Evolutionary conservation across 1,140 invertebrate species (phyloP).

Genomic region (Drosophila asahinai): DNA sequence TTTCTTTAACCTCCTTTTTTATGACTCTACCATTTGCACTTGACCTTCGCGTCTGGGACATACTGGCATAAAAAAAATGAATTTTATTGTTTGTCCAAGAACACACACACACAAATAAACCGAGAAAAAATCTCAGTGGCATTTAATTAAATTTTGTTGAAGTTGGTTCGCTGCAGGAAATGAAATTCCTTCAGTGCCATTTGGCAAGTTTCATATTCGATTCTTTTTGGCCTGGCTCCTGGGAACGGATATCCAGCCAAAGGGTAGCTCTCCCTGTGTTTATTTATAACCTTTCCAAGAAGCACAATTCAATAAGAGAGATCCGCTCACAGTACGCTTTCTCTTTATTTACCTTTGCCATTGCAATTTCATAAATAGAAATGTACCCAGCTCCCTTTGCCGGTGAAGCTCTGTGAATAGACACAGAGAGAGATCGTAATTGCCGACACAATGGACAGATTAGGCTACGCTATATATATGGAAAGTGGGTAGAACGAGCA

Average conservation of each 20-base stretch:
- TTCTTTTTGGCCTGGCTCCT: constrained; percentile 4
- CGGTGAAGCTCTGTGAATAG: constrained; percentile 19
- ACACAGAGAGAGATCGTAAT: constrained; percentile 28
- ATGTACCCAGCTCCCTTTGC: not conserved
- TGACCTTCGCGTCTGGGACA: constrained; percentile 25
- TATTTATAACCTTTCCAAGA: constrained; percentile 28
- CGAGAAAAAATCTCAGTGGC: constrained; percentile 21
- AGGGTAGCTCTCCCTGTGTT: constrained; percentile 4
- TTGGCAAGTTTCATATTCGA: constrained; percentile 18
- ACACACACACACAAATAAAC: constrained; percentile 23
- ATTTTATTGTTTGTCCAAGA: constrained; percentile 27
- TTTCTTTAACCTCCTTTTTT: constrained; percentile 20
- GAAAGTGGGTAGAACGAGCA: not conserved
- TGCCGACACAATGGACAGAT: constrained; percentile 48
- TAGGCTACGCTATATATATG: not conserved
- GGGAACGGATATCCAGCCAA: constrained; percentile 17
- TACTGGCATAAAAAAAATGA: constrained; percentile 1
- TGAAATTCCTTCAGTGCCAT: constrained; percentile 46
- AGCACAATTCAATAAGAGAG: constrained; percentile 37
- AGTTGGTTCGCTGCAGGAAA: constrained; percentile 34
- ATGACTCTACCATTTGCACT: constrained; percentile 31
- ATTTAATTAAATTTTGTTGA: constrained; percentile 65
- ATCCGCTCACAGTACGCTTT: constrained; percentile 6
- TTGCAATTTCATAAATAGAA: constrained; percentile 34
- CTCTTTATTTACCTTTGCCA: constrained; percentile 22